Conservation (phyloP, 2,113 vertebrate species). For the Excalfactoria chinensis region DNA sequence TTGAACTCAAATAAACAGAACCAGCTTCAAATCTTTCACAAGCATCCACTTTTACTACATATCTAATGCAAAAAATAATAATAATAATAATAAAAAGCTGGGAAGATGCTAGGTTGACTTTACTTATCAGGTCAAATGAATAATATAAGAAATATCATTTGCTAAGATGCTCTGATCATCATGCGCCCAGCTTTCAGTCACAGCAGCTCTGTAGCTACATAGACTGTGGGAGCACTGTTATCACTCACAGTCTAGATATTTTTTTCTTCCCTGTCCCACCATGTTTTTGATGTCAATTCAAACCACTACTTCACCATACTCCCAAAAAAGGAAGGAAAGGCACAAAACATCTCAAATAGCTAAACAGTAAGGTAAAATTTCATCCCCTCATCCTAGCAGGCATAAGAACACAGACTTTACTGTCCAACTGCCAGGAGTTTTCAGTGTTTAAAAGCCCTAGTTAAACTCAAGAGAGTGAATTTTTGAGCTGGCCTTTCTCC, state of each 20-base stretch:
- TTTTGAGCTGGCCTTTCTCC: neutral
- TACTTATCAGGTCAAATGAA: neutral
- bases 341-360: neutral
- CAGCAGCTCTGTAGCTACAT: neutral
- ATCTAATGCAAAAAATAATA: neutral
- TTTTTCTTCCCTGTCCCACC: neutral
- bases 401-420: neutral
- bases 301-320: neutral
- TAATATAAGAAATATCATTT: neutral
- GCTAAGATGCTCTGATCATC: neutral
- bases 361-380: neutral
- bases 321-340: neutral
- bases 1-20: neutral
- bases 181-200: neutral
- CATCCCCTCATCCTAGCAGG: neutral
- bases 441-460: neutral
- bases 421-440: neutral
- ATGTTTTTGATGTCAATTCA: rapidly evolving
- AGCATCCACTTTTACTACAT: neutral
- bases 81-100: no score
- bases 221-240: neutral
- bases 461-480: neutral
- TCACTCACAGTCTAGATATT: neutral
- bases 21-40: neutral
- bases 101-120: neutral